Evolutionary conservation across 1,140 invertebrate species (phyloP), one percentile per base, ranked within the genome.

Genomic region (Parasteatoda tepidariorum): DNA sequence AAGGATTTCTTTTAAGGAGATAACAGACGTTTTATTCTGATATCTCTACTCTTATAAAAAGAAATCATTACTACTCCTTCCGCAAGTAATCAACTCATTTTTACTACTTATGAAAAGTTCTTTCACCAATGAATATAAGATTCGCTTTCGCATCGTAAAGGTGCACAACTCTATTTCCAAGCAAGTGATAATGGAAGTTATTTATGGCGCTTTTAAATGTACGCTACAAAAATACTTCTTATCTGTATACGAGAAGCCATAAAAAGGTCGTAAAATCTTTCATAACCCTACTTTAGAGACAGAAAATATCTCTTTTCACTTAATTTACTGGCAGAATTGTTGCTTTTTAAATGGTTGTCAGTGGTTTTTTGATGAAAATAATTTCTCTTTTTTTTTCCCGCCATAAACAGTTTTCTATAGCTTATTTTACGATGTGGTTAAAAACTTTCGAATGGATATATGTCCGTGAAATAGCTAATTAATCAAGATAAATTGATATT

Each of bases 171-270:
- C 22, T 54, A 59, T 59, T 22, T 59, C 24, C 13, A 22, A 18
- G 18, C 34, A 18, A 7, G 24, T 66, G 38, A 33, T 66, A 78
- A 33, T 62, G 38, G 38, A 26, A 18, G 61, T 78, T 66, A 38
- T 78, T 78, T 78, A 78, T 55, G 74, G 22, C 11, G 41, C 74
- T 78, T 78, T 66, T 78, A 78, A 78, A 62, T 31, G 62, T 41
- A 38, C 34, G 18, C 31, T 18, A 38, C 59, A 61, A 30, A 30
- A 48, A 55, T 24, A 31, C 61, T 70, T 38, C 48, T 70, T 48
- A 70, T 70, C 41, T 78, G 2, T 57, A 30, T 61, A n/a, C 31
- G 28, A 28, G 61, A 54, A 66, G 48, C 57, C 74, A 78, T 78
- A 78, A 78, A 78, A 78, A 22, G 55, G 62, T 34, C 61, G 24